Conservation (phyloP, 2,113 vertebrate genomes). For the Phoxinus phoxinus region DNA sequence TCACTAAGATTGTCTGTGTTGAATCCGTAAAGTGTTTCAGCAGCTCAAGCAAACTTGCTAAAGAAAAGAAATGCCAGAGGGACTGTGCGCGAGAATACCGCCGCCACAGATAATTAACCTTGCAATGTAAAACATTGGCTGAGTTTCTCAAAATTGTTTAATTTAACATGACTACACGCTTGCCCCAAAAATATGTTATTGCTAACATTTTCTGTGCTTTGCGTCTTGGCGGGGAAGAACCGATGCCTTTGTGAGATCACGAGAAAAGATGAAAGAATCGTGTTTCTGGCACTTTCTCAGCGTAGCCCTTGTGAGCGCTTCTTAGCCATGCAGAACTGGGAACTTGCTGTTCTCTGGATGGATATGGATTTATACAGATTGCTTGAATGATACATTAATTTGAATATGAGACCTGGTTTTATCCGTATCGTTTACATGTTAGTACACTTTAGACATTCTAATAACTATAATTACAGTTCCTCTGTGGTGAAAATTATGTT, state of each 20-base stretch:
- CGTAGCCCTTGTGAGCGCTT: background rate
- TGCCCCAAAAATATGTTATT: background rate
- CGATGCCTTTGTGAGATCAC: background rate
- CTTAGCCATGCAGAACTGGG: background rate
- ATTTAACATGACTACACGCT: conserved; percentile 13
- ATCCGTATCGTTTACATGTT: background rate
- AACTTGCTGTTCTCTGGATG: conserved; percentile 1
- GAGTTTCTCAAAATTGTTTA: background rate
- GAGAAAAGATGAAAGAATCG: background rate
- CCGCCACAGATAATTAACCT: conserved; percentile 33
- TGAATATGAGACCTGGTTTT: conserved; percentile 16
- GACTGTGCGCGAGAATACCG: background rate
- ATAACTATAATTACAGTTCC: too few species aligned
- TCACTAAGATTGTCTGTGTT: background rate
- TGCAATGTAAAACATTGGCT: background rate
- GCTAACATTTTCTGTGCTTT: background rate
- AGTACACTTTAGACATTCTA: too few species aligned
- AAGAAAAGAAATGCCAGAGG: conserved; percentile 15
- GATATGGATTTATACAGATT: conserved; percentile 7
- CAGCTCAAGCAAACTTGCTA: background rate
- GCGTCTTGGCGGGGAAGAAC: background rate
- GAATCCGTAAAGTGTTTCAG: conserved; percentile 1
- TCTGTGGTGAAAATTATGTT: too few species aligned
- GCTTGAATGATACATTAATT: background rate
- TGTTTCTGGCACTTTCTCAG: background rate